Evolutionary conservation across 2,888 invertebrate species (phyloP), one percentile per base, ranked within the genome.

Genomic region (Lacanobia wlatinum): DNA sequence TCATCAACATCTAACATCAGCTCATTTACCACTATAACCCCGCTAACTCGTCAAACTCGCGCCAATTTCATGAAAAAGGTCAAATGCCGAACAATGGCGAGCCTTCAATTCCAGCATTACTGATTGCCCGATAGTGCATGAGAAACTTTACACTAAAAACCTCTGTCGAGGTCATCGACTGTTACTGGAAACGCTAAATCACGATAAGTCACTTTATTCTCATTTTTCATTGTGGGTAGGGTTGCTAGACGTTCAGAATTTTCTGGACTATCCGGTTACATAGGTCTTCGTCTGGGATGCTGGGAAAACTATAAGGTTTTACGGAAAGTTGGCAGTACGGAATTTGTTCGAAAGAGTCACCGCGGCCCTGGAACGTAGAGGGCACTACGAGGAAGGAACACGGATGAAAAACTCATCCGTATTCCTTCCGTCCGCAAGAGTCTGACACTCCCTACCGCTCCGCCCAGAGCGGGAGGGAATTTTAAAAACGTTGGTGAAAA

Each of bases 81-180:
- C 83, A 76, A 80, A 62, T 28, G 43, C 43, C 59, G 59, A 73
- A 85, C 84, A 85, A 85, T 79, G 69, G 76, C 38, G 61, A 78
- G 77, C 83, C 85, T 85, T 84, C 85, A 70, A 68, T 68, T 55
- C 70, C 68, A 78, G 78, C 78, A 72, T 73, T 63, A 65, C 77
- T 38, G 85, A 85, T 85, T 76, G 79, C 18, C 71, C 62, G 86
- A 84, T 85, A 85, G 83, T 46, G 76, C 74, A 84, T 85, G 82
- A 80, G 84, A 85, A 84, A 78, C 71, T 72, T 34, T 16, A 52
- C 61, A 23, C 60, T 65, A 81, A 71, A 84, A 84, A 84, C 80
- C 77, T 64, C 52, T 9, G 23, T 2, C 77, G 83, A 84, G 84
- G 84, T 84, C 79, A 71, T 56, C 59, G 80, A 74, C 84, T 67